Conservation (phyloP, 1,140 invertebrate species). For the Nomia melanderi region DNA sequence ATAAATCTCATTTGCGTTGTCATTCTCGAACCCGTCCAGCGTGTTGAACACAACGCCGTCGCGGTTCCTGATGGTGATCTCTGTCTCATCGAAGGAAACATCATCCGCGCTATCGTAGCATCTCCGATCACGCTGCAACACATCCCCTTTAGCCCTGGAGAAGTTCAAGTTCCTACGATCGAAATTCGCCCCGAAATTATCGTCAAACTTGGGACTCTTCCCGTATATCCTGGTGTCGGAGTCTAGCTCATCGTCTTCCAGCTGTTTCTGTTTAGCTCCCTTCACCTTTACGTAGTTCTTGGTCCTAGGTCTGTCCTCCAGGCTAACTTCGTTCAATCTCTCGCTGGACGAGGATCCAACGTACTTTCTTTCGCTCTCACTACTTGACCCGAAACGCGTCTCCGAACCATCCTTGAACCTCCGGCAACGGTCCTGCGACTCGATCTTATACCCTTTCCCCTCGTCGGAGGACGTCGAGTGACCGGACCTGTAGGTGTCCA, state of each 20-base stretch:
- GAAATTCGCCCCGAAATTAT: conserved; percentile 65
- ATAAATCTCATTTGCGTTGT: conserved; percentile 55
- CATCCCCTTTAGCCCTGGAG: conserved; percentile 45
- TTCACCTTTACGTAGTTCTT: conserved; percentile 71
- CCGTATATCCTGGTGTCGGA: conserved; percentile 75
- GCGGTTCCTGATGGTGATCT: conserved; percentile 54
- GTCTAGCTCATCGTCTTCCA: conserved; percentile 76
- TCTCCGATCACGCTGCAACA: conserved; percentile 40
- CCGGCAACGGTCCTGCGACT: conserved; percentile 46
- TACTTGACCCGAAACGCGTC: conserved; percentile 71
- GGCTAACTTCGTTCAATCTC: conserved; percentile 65
- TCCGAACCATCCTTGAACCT: conserved; percentile 65
- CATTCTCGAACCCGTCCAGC: conserved; percentile 76
- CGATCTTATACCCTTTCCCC: conserved; percentile 66
- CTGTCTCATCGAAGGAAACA: conserved; percentile 58
- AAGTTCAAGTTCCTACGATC: conserved; percentile 58
- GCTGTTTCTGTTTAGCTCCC: conserved; percentile 73
- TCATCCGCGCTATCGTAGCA: conserved; percentile 64
- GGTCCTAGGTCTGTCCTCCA: conserved; percentile 61
- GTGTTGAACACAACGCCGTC: conserved; percentile 78
- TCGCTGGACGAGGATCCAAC: conserved; percentile 69
- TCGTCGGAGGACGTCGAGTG: conserved; percentile 73
- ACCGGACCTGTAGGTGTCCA: conserved; percentile 62
- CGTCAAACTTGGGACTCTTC: conserved; percentile 79
- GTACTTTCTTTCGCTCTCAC: conserved; percentile 73